Evolutionary conservation across 2,797 vertebrate species (phyloP), one percentile per base, ranked within the genome.

Genomic region (Echiichthys vipera): DNA sequence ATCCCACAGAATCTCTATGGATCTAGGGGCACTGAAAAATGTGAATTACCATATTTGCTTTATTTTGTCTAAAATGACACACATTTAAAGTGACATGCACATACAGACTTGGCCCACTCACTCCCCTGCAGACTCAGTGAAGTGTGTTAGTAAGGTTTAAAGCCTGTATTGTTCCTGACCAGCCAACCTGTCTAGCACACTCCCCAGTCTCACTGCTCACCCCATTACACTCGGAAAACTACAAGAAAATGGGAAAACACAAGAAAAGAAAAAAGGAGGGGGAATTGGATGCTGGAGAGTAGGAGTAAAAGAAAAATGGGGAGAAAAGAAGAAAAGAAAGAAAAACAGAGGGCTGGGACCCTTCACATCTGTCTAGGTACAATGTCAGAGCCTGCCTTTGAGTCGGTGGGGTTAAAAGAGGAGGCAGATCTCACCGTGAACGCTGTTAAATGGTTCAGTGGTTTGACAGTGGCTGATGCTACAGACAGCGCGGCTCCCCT

Each of bases 381-480:
- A 92, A 89, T 91, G 92, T 89, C 91, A 91, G 85, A 80, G 88
- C 81, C 89, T 92, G 82, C 89, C 83, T 94, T 91, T 91, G 90
- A 95, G 90, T 90, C 77, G 53, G 89, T 81, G 74, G 90, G 93
- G 93, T 94, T 94, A 92, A 94, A 92, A 87, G 91, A 93, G 74
- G 85, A 92, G 90, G 88, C 87, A 92, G 89, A 90, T 92, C 91
- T 91, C 45, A 74, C 90, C 74, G 85, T 91, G 92, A 94, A 92
- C 81, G 90, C 91, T 95, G 94, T 95, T 95, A 95, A 94, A 95
- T 89, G 95, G 92, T 94, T 94, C 93, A 94, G 91, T 93, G 92
- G 91, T 93, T 94, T 95, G 94, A 95, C 93, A 93, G 94, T 88
- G 90, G 92, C 93, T 93, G 94, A 93, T 91, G 92, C 92, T 92